Percentiles rank a stretch among this genome's conserved stretches.
Evolutionary conservation across 2,113 vertebrate species (phyloP).

Genomic region (Pristiophorus japonicus): DNA sequence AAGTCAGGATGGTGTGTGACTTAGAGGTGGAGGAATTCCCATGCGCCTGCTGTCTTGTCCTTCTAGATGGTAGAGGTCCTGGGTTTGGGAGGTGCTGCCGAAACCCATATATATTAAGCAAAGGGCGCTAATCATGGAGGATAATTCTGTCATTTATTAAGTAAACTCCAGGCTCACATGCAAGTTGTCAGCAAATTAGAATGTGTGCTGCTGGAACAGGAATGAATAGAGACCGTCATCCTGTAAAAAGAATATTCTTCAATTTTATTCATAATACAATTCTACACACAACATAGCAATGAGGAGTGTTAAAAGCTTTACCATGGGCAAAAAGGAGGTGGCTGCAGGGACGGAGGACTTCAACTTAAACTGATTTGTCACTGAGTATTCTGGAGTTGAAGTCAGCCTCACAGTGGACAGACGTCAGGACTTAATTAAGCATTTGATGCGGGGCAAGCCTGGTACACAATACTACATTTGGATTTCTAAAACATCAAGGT

Average conservation of each 20-base stretch:
- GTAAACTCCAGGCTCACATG: not conserved
- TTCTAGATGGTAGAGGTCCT: no score
- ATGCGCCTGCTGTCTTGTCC: no score
- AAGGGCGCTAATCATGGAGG: not conserved
- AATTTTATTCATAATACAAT: not conserved
- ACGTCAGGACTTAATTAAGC: not conserved
- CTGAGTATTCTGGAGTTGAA: not conserved
- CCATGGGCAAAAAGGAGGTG: not conserved
- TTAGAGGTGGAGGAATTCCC: no score
- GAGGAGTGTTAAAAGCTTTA: not conserved
- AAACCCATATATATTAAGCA: not conserved
- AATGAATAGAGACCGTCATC: not conserved
- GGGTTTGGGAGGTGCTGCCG: no score
- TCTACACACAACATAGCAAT: not conserved
- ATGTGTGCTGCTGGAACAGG: not conserved
- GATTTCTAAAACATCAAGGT: not conserved
- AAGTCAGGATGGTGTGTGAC: no score
- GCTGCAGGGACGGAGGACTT: not conserved
- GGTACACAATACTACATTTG: not conserved
- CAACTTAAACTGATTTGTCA: not conserved
- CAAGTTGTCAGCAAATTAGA: not conserved
- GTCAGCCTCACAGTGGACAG: not conserved
- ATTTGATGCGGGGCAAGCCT: not conserved
- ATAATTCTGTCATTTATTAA: not conserved
- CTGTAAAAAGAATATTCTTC: not conserved